Evolutionary conservation across 2,113 vertebrate genomes (phyloP).

Genomic region (Onychostruthus taczanowskii): DNA sequence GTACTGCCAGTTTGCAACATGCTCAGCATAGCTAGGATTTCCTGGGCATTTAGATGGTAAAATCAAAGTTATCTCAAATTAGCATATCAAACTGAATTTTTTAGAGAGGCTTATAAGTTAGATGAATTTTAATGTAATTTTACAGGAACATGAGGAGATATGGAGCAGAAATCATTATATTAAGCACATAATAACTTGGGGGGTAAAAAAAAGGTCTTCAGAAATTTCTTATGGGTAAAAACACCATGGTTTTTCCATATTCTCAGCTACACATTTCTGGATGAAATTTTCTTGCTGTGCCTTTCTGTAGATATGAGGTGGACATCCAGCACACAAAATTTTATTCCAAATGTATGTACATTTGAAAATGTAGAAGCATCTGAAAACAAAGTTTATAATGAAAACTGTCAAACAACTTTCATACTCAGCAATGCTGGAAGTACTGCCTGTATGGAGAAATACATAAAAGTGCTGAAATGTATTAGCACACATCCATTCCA

Average conservation of each 20-base stretch:
- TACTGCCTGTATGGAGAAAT: neutral
- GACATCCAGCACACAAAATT: neutral
- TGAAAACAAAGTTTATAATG: neutral
- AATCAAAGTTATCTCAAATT: neutral
- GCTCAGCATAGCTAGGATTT: neutral
- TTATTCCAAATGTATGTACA: neutral
- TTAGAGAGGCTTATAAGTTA: neutral
- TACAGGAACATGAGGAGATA: neutral
- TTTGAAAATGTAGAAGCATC: neutral
- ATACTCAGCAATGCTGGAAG: neutral
- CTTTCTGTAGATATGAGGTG: neutral
- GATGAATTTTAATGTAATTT: conserved; percentile 2
- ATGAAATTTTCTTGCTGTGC: neutral
- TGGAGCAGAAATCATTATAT: neutral
- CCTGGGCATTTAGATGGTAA: neutral
- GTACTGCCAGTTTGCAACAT: neutral
- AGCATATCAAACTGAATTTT: conserved; percentile 15
- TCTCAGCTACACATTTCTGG: neutral
- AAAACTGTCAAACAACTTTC: neutral
- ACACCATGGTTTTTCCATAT: neutral
- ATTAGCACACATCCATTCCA: neutral
- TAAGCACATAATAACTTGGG: neutral
- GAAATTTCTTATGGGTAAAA: neutral
- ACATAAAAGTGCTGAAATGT: neutral
- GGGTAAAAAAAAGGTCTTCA: neutral